Evolutionary conservation across 2,113 vertebrate genomes (phyloP), one percentile per base, ranked within the genome.

Genomic region (Pachycephala philippinensis): DNA sequence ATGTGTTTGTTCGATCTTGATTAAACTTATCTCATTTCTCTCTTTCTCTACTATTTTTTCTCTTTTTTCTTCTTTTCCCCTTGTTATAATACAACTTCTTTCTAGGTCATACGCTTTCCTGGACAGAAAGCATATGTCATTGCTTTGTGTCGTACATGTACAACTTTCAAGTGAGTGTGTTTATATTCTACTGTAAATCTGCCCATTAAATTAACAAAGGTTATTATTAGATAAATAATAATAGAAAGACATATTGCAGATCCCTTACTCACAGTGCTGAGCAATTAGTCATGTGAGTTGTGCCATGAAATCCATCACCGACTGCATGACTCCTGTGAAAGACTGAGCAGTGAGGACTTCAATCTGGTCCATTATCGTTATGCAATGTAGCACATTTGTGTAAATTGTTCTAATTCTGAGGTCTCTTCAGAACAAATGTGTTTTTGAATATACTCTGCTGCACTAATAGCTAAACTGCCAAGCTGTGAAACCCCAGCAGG

Each of bases 261-360:
- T 78, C 37, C 27, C 79, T 95, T 95, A 90, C 69, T 96, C 93
- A 95, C 18, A 71, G 64, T 76, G 61, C 28, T 87, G 85, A 92
- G 83, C 64, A 90, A 84, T 94, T 95, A 83, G 79, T 96, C 83
- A 78, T 89, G 74, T 71, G 69, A 93, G 49, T 53, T 68, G 18
- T 68, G 81, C 37, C 45, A 30, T 65, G 39, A 78, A 92, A 92
- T 78, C 88, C 64, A 22, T 60, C 95, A 94, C 57, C 4, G 8
- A 15, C 49, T 64, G 61, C 47, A 65, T 42, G 69, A 89, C 20
- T 90, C 2, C 9, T 71, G 13, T 42, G 59, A 89, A 86, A 93
- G 96, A 93, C 18, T 83, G 90, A 94, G 92, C 88, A 86, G 60
- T 65, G 33, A 84, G 24, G 37, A 66, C 72, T 88, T 79, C 83